Evolutionary conservation across 2,113 vertebrate genomes (phyloP).

Genomic region (Macheiramphus alcinus): DNA sequence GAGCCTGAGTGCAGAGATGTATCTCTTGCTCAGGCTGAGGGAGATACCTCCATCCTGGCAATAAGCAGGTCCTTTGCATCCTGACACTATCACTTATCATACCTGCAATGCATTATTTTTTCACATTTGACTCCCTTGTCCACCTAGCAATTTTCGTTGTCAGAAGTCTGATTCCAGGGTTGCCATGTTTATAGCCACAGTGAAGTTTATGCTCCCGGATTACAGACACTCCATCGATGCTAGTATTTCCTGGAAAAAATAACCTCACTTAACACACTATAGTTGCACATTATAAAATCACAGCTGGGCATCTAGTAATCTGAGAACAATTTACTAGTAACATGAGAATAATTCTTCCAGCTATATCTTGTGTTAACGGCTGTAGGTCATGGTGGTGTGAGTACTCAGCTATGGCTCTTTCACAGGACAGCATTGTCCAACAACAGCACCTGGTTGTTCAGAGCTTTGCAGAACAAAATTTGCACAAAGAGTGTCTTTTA

Average conservation of each 20-base stretch:
- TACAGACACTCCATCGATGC: not conserved
- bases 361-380: not conserved
- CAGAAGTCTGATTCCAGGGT: not conserved
- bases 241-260: not conserved
- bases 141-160: not conserved
- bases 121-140: not conserved
- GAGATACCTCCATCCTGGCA: not conserved
- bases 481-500: not conserved
- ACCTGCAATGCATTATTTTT: not conserved
- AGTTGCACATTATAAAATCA: not conserved
- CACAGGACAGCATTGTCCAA: not conserved
- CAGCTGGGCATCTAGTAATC: not conserved
- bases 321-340: not conserved
- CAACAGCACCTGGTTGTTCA: not conserved
- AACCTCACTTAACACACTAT: not conserved
- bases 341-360: not conserved
- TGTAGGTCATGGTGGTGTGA: not conserved
- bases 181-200: not conserved
- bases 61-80: not conserved
- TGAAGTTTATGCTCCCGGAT: not conserved
- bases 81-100: not conserved
- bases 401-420: not conserved
- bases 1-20: not conserved
- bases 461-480: not conserved
- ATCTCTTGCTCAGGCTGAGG: not conserved